A percentile compares a stretch with the other conserved stretches of the same genome.
phyloP scores from a whole-genome alignment of 2,888 invertebrate genomes.

The Hemistola chrysoprasaria region DNA sequence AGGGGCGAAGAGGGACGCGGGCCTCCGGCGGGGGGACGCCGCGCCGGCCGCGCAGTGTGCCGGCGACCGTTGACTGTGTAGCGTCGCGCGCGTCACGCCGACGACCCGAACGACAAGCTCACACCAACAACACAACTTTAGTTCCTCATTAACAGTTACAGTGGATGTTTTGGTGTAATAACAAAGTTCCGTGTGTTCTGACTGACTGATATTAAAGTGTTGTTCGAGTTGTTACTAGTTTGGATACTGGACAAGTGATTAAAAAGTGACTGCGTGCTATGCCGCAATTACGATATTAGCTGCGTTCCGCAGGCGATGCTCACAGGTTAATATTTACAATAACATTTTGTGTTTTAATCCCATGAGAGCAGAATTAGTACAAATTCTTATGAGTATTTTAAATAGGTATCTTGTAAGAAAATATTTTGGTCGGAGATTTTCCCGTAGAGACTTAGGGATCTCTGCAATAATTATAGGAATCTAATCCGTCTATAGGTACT shows the following conservation, averaged over 20 bases:
- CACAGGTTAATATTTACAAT: slow-evolving; percentile 74
- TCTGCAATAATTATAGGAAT: too few relatives aligned
- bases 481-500: too few relatives aligned
- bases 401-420: slow-evolving; percentile 22
- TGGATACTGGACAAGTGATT: slow-evolving; percentile 78
- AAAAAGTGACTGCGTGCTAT: slow-evolving; percentile 77
- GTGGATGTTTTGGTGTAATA: slow-evolving; percentile 70
- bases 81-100: slow-evolving; percentile 67
- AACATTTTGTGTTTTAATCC: slow-evolving; percentile 54
- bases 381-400: too few relatives aligned
- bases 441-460: too few relatives aligned
- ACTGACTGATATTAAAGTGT: slow-evolving; percentile 65
- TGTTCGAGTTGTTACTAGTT: slow-evolving; percentile 58
- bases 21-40: slow-evolving; percentile 46
- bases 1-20: slow-evolving; percentile 40
- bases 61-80: slow-evolving; percentile 75
- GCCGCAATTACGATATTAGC: slow-evolving; percentile 73
- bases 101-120: slow-evolving; percentile 63
- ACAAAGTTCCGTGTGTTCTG: slow-evolving; percentile 69
- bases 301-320: slow-evolving; percentile 80
- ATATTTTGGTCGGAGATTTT: too few relatives aligned
- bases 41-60: slow-evolving; percentile 76
- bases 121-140: slow-evolving; percentile 69
- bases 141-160: slow-evolving; percentile 75
- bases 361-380: slow-evolving; percentile 26